Percentiles rank a stretch among this genome's conserved stretches.
phyloP scores from a whole-genome alignment of 2,113 vertebrate genomes.

The Myotis brandtii region DNA sequence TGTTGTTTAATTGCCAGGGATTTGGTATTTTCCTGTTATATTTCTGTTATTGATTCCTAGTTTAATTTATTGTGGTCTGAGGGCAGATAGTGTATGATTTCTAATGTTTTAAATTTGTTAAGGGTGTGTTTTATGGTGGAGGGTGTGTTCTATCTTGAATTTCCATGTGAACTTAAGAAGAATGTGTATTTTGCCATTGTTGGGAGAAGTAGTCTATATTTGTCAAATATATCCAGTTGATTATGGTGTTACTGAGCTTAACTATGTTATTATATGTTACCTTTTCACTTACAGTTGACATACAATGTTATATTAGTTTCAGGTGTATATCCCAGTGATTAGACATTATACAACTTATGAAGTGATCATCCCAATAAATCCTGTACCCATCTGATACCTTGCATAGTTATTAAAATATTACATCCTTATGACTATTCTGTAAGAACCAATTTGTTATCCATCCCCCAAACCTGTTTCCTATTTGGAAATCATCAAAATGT shows the following conservation, averaged over 20 bases:
- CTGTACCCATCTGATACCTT: not conserved
- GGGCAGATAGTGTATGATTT: too few relatives aligned
- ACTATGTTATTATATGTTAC: not conserved
- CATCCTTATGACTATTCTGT: not conserved
- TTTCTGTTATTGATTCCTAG: too few relatives aligned
- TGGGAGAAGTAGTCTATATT: not conserved
- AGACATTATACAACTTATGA: not conserved
- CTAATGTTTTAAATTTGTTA: too few relatives aligned
- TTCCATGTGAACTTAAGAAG: not conserved
- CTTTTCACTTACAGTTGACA: not conserved
- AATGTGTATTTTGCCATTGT: not conserved
- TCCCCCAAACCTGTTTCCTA: not conserved
- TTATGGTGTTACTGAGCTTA: not conserved
- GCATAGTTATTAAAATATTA: not conserved
- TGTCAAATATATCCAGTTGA: not conserved
- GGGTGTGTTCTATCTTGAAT: too few relatives aligned
- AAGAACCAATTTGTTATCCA: not conserved
- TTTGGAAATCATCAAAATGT: not conserved
- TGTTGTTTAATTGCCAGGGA: too few relatives aligned
- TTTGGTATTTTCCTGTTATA: too few relatives aligned
- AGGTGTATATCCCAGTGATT: not conserved
- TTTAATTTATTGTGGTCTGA: too few relatives aligned
- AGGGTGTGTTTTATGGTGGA: too few relatives aligned
- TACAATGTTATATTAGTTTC: not conserved
- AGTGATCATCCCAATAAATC: not conserved